Conservation (phyloP, 1,140 invertebrate genomes). For the Chironomus striatipennis region DNA sequence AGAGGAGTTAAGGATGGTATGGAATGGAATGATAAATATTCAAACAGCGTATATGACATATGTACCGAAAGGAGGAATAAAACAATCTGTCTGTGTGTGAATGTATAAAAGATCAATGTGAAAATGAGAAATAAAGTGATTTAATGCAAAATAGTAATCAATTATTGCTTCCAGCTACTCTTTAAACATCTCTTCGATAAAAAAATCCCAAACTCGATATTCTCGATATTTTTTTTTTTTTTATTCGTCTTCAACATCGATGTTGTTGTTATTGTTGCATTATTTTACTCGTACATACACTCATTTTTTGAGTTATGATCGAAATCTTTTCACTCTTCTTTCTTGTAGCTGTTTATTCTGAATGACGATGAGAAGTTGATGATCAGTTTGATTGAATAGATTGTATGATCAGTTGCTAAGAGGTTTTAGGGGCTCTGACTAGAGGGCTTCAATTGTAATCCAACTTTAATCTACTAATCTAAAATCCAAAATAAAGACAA, state of each 20-base stretch:
- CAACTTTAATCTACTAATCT: too few relatives aligned
- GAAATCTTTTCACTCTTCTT: too few relatives aligned
- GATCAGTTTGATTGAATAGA: too few relatives aligned
- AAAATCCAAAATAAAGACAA: too few relatives aligned
- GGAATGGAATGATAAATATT: constrained; percentile 20
- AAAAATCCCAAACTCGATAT: background rate
- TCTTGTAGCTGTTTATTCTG: too few relatives aligned
- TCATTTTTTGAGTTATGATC: too few relatives aligned
- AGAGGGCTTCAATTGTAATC: too few relatives aligned
- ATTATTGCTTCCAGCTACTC: constrained; percentile 16
- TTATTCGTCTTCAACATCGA: background rate
- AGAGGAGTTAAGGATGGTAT: background rate
- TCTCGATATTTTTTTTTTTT: constrained; percentile 4
- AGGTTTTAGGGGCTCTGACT: too few relatives aligned
- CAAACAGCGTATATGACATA: constrained; percentile 19
- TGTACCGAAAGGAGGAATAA: constrained; percentile 12
- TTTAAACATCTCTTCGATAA: background rate
- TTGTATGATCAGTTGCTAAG: too few relatives aligned
- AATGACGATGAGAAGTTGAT: too few relatives aligned
- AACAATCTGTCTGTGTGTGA: background rate
- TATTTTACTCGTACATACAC: background rate
- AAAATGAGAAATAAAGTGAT: background rate
- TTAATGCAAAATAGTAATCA: constrained; percentile 24
- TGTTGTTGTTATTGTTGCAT: background rate
- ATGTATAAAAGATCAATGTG: background rate